Evolutionary conservation across 1,140 invertebrate genomes (phyloP).

Genomic region (Ectropis grisescens): DNA sequence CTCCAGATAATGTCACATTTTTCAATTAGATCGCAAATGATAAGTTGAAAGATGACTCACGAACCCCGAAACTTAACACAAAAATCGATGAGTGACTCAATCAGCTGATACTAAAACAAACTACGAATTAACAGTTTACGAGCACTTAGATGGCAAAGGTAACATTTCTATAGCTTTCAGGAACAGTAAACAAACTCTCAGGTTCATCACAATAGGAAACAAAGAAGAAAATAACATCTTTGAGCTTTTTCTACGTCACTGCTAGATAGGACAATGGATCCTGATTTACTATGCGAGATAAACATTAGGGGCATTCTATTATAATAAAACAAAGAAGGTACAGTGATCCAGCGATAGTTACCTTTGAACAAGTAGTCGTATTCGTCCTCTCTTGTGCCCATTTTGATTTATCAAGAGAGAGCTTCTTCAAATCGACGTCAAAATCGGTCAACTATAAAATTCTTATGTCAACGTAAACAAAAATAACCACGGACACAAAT

Average conservation of each 20-base stretch:
- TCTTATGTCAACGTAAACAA: slow-evolving; percentile 58
- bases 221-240: slow-evolving; percentile 20
- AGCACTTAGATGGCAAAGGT: too few relatives aligned
- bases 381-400: slow-evolving; percentile 98
- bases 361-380: slow-evolving; percentile 99
- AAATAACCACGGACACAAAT: slow-evolving; percentile 63
- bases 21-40: slow-evolving; percentile 16
- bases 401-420: slow-evolving; percentile 71
- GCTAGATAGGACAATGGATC: slow-evolving; percentile 15
- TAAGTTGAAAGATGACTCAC: slow-evolving; percentile 45
- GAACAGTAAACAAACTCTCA: too few relatives aligned
- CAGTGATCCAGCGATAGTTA: too few relatives aligned
- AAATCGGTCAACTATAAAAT: slow-evolving; percentile 57
- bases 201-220: slow-evolving; percentile 22
- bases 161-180: too few relatives aligned
- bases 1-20: too few relatives aligned
- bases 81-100: slow-evolving; percentile 49
- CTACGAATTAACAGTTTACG: not conserved
- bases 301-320: too few relatives aligned
- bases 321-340: too few relatives aligned
- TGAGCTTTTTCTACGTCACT: slow-evolving; percentile 31
- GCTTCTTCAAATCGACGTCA: slow-evolving; percentile 56
- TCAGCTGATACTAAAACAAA: slow-evolving; percentile 53
- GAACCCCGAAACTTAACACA: slow-evolving; percentile 25
- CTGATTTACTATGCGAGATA: too few relatives aligned